A percentile compares a stretch with the other conserved stretches of the same genome.
phyloP scores from a whole-genome alignment of 2,888 invertebrate species.

The Nasonia oneida region DNA sequence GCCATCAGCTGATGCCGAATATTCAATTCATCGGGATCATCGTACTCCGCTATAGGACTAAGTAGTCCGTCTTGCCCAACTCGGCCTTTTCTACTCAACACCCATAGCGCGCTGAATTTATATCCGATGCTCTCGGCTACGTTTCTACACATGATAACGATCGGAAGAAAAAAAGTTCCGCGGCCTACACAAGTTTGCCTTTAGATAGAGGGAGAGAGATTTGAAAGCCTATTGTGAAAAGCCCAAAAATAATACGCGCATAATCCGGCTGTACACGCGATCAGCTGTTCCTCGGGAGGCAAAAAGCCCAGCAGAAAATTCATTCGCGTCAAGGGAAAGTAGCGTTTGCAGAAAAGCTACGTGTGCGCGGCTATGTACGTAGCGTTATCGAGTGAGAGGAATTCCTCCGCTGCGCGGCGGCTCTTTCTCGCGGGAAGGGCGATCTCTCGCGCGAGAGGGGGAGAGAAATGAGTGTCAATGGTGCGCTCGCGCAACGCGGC shows the following conservation, averaged over 20 bases:
- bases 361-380: neutral
- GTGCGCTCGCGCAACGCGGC: neutral
- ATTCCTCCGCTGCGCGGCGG: neutral
- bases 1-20: neutral
- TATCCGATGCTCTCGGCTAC: too few relatives aligned
- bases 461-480: constrained; percentile 17
- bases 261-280: neutral
- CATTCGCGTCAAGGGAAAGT: constrained; percentile 35
- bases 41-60: neutral
- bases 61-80: neutral
- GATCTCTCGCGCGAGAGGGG: neutral
- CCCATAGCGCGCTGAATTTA: neutral
- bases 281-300: constrained; percentile 29
- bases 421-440: neutral
- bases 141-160: too few relatives aligned
- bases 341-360: constrained; percentile 36
- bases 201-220: neutral
- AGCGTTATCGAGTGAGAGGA: constrained; percentile 28
- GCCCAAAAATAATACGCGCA: neutral
- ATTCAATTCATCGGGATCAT: neutral
- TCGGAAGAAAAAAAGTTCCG: neutral
- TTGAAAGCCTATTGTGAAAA: neutral
- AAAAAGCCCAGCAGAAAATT: constrained; percentile 28
- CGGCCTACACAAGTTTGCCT: neutral
- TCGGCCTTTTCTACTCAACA: constrained; percentile 6